Evolutionary conservation across 2,888 invertebrate species (phyloP).

Genomic region (Ptilodon capucinus): DNA sequence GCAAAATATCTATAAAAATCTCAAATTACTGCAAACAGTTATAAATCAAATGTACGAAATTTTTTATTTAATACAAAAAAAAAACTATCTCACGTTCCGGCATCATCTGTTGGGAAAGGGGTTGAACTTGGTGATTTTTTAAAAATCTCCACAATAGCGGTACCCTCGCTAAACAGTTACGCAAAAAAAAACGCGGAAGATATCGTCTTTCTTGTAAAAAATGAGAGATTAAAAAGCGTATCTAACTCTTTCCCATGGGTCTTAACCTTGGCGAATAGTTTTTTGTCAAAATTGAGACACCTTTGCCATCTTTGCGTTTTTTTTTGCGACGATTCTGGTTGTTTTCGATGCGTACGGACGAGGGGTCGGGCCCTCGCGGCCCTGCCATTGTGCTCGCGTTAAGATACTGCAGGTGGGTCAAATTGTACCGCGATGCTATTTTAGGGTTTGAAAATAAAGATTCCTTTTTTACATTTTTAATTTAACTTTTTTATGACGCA

Average conservation of each 20-base stretch:
- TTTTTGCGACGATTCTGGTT: conserved; percentile 59
- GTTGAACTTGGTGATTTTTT: conserved; percentile 64
- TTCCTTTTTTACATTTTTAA: conserved; percentile 11
- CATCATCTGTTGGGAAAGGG: conserved; percentile 77
- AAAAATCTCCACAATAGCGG: conserved; percentile 58
- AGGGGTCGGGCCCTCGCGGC: conserved; percentile 65
- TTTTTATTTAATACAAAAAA: conserved; percentile 49
- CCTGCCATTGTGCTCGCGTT: conserved; percentile 53
- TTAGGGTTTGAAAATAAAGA: conserved; percentile 35
- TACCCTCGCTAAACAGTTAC: conserved; percentile 70
- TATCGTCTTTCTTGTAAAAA: conserved; percentile 59
- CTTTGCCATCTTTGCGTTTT: conserved; percentile 80
- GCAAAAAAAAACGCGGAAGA: conserved; percentile 69
- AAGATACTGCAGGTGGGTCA: conserved; percentile 78
- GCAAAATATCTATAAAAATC: conserved; percentile 69
- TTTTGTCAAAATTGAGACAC: conserved; percentile 77
- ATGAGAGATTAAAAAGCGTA: conserved; percentile 52
- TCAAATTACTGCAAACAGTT: conserved; percentile 81
- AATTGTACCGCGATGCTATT: conserved; percentile 38
- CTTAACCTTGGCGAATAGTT: conserved; percentile 77
- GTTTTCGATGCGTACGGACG: conserved; percentile 53
- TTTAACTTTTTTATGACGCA: no score
- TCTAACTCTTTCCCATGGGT: conserved; percentile 82
- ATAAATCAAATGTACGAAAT: conserved; percentile 74
- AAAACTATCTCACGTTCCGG: conserved; percentile 74